A percentile compares a stretch with the other conserved stretches of the same genome.
Evolutionary conservation across 1,140 invertebrate genomes (phyloP).

Genomic region (Teleopsis dalmanni): DNA sequence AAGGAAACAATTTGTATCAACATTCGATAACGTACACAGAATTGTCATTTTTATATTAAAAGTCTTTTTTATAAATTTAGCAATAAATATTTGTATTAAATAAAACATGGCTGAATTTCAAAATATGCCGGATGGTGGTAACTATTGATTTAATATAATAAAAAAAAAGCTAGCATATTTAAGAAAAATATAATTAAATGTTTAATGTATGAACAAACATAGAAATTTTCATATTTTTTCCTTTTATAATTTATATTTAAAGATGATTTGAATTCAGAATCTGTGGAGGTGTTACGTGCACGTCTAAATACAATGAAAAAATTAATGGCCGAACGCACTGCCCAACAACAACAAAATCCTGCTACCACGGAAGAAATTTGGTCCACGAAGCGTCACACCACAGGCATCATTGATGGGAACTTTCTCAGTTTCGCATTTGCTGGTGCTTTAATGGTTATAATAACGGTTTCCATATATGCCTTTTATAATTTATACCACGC

Average conservation of each 20-base stretch:
- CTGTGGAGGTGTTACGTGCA: conserved; percentile 69
- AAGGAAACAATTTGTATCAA: no score
- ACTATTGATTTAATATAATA: no score
- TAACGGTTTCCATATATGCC: conserved; percentile 70
- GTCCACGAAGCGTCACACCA: conserved; percentile 46
- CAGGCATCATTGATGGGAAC: conserved; percentile 67
- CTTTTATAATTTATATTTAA: not conserved
- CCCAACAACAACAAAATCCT: conserved; percentile 47
- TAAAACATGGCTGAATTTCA: no score
- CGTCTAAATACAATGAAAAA: conserved; percentile 69
- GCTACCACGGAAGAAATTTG: conserved; percentile 45
- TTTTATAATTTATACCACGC: conserved; percentile 77
- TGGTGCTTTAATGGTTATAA: conserved; percentile 64
- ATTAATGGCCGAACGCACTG: conserved; percentile 61
- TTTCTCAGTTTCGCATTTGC: conserved; percentile 73
- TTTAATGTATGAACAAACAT: no score
- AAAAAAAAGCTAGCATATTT: no score
- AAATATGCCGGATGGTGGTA: no score
- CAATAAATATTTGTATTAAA: no score
- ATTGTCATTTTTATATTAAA: no score
- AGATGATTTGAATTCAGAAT: conserved; percentile 57
- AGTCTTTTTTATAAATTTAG: no score
- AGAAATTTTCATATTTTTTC: no score
- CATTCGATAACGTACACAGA: no score
- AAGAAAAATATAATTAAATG: no score